Conservation (phyloP, 2,797 vertebrate genomes). For the Bufotes viridis region DNA sequence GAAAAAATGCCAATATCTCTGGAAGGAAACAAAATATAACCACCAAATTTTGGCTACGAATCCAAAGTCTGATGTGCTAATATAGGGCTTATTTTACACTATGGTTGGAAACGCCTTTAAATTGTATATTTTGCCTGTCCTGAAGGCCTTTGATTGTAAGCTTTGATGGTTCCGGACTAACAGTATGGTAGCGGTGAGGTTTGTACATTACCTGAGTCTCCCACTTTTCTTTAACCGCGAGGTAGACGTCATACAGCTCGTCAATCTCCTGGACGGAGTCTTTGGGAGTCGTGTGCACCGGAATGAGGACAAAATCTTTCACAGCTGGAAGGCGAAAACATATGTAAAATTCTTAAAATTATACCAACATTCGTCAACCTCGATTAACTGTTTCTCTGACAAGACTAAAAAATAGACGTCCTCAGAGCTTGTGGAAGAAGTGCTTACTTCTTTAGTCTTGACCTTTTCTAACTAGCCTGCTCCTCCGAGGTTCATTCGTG, state of each 20-base stretch:
- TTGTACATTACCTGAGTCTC: constrained; percentile 70
- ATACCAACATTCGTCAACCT: not conserved
- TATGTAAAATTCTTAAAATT: not conserved
- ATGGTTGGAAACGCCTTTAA: not conserved
- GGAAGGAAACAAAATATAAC: not conserved
- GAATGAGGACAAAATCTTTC: constrained; percentile 78
- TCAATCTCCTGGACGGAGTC: constrained; percentile 77
- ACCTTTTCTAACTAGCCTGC: not conserved
- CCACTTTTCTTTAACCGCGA: constrained; percentile 73
- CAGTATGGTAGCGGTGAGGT: not conserved
- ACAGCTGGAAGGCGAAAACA: constrained; percentile 66
- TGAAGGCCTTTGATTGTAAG: not conserved
- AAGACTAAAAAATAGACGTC: no score
- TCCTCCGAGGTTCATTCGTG: not conserved
- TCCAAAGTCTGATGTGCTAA: not conserved
- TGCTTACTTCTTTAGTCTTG: not conserved
- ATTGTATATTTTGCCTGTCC: not conserved
- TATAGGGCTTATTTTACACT: not conserved
- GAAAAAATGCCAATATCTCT: not conserved
- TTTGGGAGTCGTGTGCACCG: constrained; percentile 78
- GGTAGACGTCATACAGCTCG: constrained; percentile 75
- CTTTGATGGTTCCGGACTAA: not conserved
- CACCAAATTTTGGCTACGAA: not conserved
- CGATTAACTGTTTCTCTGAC: no score
- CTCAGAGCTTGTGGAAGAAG: not conserved